phyloP scores from a whole-genome alignment of 2,888 invertebrate species.

The Sarcophaga subvicina region DNA sequence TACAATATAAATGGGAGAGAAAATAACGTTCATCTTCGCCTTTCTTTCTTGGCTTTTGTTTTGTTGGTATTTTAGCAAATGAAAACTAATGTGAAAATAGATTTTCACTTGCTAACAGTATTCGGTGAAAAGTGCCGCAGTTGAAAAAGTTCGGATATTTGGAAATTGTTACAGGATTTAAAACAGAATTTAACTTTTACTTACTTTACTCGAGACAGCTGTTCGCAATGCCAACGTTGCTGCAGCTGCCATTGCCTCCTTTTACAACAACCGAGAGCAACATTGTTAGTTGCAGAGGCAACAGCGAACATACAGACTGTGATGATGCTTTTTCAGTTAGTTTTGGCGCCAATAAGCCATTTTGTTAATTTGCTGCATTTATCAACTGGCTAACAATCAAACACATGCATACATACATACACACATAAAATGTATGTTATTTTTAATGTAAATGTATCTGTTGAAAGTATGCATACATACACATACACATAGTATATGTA shows the following conservation, averaged over 20 bases:
- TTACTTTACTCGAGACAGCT: slow-evolving; percentile 50
- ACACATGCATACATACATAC: slow-evolving; percentile 19
- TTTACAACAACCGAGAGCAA: not conserved
- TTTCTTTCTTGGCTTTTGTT: slow-evolving; percentile 5
- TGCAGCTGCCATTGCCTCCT: slow-evolving; percentile 64
- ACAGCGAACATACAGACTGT: slow-evolving; percentile 31
- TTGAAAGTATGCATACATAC: not conserved
- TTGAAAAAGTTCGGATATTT: slow-evolving; percentile 7
- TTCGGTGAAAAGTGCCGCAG: not conserved
- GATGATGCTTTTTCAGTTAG: slow-evolving; percentile 69
- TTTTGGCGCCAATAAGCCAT: slow-evolving; percentile 78
- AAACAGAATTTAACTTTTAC: slow-evolving; percentile 43
- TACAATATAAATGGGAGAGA: slow-evolving; percentile 1
- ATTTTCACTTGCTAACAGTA: slow-evolving; percentile 45
- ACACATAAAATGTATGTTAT: not conserved
- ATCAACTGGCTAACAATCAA: slow-evolving; percentile 69
- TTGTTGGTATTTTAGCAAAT: slow-evolving; percentile 28
- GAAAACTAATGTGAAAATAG: slow-evolving; percentile 25
- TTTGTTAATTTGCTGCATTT: slow-evolving; percentile 75
- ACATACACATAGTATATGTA: not conserved
- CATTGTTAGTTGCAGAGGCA: no score
- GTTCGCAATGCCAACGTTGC: slow-evolving; percentile 18
- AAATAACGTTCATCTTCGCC: not conserved
- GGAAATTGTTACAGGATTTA: not conserved
- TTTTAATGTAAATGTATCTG: not conserved